These are phyloP conservation scores for Gymnothorax reevesii DNA, from an alignment of 2,797 vertebrate genomes.

Conservation along the genomic window DNA sequence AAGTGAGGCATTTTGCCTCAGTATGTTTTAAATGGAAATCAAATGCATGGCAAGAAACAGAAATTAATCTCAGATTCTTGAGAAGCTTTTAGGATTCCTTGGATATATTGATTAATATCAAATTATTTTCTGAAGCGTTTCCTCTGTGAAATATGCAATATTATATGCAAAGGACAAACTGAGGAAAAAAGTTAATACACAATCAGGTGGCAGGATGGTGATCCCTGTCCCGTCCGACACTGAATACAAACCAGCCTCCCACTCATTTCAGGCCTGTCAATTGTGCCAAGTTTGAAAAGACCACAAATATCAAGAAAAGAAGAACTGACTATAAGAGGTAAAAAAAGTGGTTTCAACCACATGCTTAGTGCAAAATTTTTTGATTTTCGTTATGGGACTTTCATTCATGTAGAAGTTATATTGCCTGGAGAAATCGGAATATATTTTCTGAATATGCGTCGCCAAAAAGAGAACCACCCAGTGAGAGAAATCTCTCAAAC, in stretches of 20 bases:
- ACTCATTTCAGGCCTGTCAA: slow-evolving; percentile 16
- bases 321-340: neutral
- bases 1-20: neutral
- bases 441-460: neutral
- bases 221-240: neutral
- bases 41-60: slow-evolving; percentile 6
- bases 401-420: slow-evolving; percentile 23
- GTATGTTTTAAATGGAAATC: neutral
- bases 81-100: slow-evolving; percentile 37
- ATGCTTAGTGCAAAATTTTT: slow-evolving; percentile 17
- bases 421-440: slow-evolving; percentile 7
- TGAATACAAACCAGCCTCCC: slow-evolving; percentile 21
- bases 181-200: slow-evolving; percentile 16
- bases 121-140: slow-evolving; percentile 21
- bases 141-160: slow-evolving; percentile 27
- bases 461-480: neutral
- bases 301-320: slow-evolving; percentile 17
- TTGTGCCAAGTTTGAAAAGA: slow-evolving; percentile 26
- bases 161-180: slow-evolving; percentile 31
- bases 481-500: neutral
- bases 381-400: slow-evolving; percentile 29
- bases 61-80: slow-evolving; percentile 11
- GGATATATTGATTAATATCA: slow-evolving; percentile 32
- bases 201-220: neutral
- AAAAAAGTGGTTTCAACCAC: slow-evolving; percentile 15